Evolutionary conservation across 2,888 invertebrate genomes (phyloP), one percentile per base, ranked within the genome.

Genomic region (Dendrolimus pini): DNA sequence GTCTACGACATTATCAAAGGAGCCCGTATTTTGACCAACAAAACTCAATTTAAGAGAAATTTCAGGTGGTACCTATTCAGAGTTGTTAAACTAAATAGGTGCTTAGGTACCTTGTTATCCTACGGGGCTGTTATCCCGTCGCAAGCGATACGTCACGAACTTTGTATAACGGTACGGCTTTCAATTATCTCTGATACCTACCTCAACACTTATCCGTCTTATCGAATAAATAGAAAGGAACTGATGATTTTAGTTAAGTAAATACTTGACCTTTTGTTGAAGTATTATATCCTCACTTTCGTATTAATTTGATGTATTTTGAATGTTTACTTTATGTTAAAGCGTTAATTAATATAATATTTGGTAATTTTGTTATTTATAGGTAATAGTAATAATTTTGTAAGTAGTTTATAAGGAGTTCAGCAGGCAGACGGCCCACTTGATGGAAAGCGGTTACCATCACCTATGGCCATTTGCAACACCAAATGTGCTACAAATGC

Each of bases 141-240:
- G 61, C 57, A 61, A 64, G 66, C 63, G 71, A 69, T 71, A 69
- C 68, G 69, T 66, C 68, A 69, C 63, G 65, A 64, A 63, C 62
- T 64, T 58, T 30, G 58, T 58, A 53, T 57, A 30, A 59, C 47
- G 56, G 59, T 59, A 59, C 61, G 63, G 62, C 62, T 65, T 68
- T 65, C 65, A 68, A 67, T 68, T 65, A 67, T 63, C 63, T 59
- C 55, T 54, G 60, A 60, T 62, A 65, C 62, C 65, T 63, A 47
- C 47, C 12, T 47, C 47, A 47, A 47, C 47, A 47, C 47, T 47
- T 47, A 47, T 47, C 47, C 47, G 47, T 47, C 47, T 47, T 47
- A 47, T 47, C 47, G 47, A 47, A 9, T 8, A 47, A 47, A 47
- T 47, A 10, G 8, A 47, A 47, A 47, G 47, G 47, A 47, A 47